Evolutionary conservation across 2,797 vertebrate genomes (phyloP).

Genomic region (Lepus oiostolus): DNA sequence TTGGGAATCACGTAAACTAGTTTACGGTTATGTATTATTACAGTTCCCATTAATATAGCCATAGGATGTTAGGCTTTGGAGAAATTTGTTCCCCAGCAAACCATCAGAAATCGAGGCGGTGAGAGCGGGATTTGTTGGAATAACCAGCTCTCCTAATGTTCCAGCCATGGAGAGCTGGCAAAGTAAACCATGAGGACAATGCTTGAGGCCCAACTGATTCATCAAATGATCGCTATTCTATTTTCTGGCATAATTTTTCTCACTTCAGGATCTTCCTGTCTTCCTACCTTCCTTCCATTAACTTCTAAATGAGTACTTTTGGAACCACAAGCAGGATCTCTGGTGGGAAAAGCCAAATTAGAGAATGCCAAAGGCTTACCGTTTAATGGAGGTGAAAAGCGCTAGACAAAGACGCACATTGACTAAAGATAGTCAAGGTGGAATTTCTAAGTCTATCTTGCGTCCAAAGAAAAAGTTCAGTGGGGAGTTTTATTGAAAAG

Average conservation of each 20-base stretch:
- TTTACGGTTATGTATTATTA: constrained; percentile 84
- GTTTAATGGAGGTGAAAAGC: not conserved
- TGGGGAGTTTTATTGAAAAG: constrained; percentile 25
- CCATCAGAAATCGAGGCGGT: constrained; percentile 69
- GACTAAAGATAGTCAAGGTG: not conserved
- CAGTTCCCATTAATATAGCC: constrained; percentile 84
- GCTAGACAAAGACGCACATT: not conserved
- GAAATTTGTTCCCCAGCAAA: constrained; percentile 77
- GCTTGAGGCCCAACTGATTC: constrained; percentile 63
- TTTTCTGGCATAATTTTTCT: constrained; percentile 58
- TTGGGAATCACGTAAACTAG: constrained; percentile 84
- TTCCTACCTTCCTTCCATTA: not conserved
- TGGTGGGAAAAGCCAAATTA: not conserved
- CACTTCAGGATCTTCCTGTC: not conserved
- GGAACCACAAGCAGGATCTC: not conserved
- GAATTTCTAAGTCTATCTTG: constrained; percentile 31
- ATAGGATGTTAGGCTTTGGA: constrained; percentile 81
- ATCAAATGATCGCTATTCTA: constrained; percentile 59
- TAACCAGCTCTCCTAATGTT: constrained; percentile 60
- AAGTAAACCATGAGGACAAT: constrained; percentile 22
- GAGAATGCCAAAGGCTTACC: not conserved
- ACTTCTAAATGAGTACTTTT: constrained; percentile 12
- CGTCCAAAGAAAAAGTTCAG: constrained; percentile 16
- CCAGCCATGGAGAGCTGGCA: constrained; percentile 34
- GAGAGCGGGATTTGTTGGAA: constrained; percentile 69